phyloP scores from a whole-genome alignment of 2,113 vertebrate genomes.

The Procavia capensis region DNA sequence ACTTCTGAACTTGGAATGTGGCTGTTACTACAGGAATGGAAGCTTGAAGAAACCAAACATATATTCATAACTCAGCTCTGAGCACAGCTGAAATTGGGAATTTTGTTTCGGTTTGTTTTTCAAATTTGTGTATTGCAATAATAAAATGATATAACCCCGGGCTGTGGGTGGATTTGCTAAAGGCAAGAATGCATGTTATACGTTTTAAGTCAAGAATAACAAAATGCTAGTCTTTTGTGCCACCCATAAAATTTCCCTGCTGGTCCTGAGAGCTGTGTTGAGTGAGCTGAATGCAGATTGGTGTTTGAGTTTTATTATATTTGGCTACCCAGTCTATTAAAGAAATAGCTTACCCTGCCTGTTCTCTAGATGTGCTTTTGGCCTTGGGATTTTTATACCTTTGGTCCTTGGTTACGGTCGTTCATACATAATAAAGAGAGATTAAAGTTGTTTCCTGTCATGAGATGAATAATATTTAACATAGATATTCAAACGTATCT shows the following conservation, averaged over 20 bases:
- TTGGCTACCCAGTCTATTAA: conserved; percentile 64
- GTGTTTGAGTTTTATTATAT: conserved; percentile 73
- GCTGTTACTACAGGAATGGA: background rate
- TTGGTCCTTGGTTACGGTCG: conserved; percentile 69
- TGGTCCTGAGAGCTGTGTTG: background rate
- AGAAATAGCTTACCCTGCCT: conserved; percentile 61
- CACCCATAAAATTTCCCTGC: background rate
- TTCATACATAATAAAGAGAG: conserved; percentile 82
- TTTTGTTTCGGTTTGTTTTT: background rate
- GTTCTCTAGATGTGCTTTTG: conserved; percentile 51
- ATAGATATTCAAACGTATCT: conserved; percentile 82
- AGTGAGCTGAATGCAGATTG: conserved; percentile 28
- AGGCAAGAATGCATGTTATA: background rate
- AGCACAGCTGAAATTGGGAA: background rate
- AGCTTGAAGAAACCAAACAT: background rate
- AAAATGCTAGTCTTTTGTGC: background rate
- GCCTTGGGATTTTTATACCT: conserved; percentile 76
- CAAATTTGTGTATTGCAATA: background rate
- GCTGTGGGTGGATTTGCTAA: conserved; percentile 44
- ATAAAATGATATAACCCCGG: conserved; percentile 24
- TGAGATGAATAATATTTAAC: conserved; percentile 85
- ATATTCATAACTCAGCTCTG: background rate
- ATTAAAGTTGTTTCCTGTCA: conserved; percentile 79
- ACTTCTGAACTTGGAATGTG: background rate
- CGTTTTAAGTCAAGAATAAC: conserved; percentile 28